A percentile compares a stretch with the other conserved stretches of the same genome.
Conservation (phyloP, 2,797 vertebrate species). For the Phaenicophaeus curvirostris region DNA sequence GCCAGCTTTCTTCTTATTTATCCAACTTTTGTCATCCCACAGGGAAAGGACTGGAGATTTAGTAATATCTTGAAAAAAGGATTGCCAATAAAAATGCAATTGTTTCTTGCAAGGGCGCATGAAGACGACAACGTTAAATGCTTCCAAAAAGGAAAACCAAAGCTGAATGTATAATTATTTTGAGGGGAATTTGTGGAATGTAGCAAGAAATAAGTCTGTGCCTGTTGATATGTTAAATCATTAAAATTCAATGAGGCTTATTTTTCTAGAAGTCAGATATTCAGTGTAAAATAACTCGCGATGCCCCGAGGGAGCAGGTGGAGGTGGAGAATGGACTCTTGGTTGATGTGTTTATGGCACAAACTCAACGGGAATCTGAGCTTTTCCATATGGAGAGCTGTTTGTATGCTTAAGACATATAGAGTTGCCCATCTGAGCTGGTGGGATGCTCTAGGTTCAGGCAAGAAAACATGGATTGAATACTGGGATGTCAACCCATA, state of each 20-base stretch:
- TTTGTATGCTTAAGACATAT: neutral
- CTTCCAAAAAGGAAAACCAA: constrained; percentile 27
- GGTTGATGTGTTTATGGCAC: constrained; percentile 18
- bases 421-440: constrained; percentile 25
- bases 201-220: neutral
- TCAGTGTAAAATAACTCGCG: neutral
- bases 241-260: neutral
- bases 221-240: constrained; percentile 11
- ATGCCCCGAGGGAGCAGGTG: neutral
- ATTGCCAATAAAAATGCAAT: constrained; percentile 38
- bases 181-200: constrained; percentile 7
- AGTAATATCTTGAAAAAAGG: constrained; percentile 7
- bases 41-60: constrained; percentile 9
- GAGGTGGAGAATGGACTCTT: neutral
- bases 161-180: constrained; percentile 11
- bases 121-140: neutral
- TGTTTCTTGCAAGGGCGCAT: neutral
- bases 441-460: neutral
- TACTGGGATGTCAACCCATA: neutral
- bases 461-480: neutral
- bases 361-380: neutral
- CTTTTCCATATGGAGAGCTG: constrained; percentile 6
- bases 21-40: constrained; percentile 21
- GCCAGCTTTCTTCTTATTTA: constrained; percentile 42
- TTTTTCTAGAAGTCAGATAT: neutral